Conservation (phyloP, 2,888 invertebrate species). For the Drosophila melanosoma region DNA sequence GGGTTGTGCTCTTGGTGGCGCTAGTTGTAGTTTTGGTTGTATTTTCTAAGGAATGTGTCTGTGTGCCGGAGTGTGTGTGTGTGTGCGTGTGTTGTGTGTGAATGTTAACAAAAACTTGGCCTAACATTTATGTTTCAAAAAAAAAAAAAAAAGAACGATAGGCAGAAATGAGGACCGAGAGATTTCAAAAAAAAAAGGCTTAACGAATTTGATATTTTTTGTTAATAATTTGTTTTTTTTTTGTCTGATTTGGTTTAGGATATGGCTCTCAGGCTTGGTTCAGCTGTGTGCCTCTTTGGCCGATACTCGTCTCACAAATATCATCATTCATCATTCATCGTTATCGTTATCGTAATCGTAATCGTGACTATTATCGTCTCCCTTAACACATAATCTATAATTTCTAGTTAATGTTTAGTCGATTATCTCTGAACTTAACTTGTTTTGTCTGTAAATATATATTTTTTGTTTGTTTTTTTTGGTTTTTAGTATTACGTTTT, state of each 20-base stretch:
- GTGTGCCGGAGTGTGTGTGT: background rate
- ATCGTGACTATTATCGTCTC: conserved; percentile 15
- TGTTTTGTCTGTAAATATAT: background rate
- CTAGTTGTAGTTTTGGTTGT: conserved; percentile 29
- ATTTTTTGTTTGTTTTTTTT: conserved; percentile 24
- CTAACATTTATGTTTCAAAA: too few relatives aligned
- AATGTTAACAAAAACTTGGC: conserved; percentile 7
- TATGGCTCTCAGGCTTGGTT: conserved; percentile 17
- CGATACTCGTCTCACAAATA: conserved; percentile 10
- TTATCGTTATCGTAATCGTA: conserved; percentile 9
- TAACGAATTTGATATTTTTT: conserved; percentile 3
- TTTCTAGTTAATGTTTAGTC: conserved; percentile 25
- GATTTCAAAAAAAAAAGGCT: background rate
- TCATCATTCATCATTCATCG: conserved; percentile 4
- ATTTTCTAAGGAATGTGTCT: conserved; percentile 33
- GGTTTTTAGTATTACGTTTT: conserved; percentile 35
- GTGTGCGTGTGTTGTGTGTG: background rate
- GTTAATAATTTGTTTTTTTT: background rate
- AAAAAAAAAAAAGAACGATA: background rate
- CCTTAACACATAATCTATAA: conserved; percentile 19
- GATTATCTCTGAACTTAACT: conserved; percentile 14
- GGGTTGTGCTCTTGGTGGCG: conserved; percentile 40
- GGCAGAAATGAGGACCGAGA: conserved; percentile 10
- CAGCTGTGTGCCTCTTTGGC: conserved; percentile 21
- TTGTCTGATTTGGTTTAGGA: conserved; percentile 4